Conservation (phyloP, 23 tunicate genomes). For the Ascidia mentula region DNA sequence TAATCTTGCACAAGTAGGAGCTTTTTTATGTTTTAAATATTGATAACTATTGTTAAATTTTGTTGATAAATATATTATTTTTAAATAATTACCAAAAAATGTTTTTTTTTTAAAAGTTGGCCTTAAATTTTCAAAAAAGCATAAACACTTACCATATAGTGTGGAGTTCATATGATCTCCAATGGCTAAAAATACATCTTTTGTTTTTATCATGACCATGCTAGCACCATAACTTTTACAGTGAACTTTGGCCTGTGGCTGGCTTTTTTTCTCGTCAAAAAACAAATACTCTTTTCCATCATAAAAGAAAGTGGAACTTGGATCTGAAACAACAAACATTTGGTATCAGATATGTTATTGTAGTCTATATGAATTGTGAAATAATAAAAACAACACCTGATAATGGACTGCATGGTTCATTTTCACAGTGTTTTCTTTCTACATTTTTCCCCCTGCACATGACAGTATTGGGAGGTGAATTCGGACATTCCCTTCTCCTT, state of each 20-base stretch:
- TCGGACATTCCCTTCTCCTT: neutral
- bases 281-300: neutral
- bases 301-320: neutral
- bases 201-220: neutral
- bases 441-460: neutral
- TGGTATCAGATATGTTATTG: neutral
- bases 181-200: neutral
- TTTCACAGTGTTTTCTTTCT: neutral
- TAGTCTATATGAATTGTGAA: no score
- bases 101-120: no score
- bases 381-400: neutral
- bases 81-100: no score
- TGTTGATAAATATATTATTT: no score
- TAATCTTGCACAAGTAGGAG: no score
- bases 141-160: neutral
- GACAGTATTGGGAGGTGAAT: neutral
- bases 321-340: neutral
- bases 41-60: no score
- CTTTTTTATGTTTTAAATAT: no score
- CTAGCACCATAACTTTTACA: neutral
- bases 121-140: no score
- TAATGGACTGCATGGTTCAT: neutral
- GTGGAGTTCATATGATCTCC: neutral
- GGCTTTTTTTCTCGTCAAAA: neutral
- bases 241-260: neutral